phyloP scores from a whole-genome alignment of 2,888 invertebrate genomes.

The Lymantria dispar region DNA sequence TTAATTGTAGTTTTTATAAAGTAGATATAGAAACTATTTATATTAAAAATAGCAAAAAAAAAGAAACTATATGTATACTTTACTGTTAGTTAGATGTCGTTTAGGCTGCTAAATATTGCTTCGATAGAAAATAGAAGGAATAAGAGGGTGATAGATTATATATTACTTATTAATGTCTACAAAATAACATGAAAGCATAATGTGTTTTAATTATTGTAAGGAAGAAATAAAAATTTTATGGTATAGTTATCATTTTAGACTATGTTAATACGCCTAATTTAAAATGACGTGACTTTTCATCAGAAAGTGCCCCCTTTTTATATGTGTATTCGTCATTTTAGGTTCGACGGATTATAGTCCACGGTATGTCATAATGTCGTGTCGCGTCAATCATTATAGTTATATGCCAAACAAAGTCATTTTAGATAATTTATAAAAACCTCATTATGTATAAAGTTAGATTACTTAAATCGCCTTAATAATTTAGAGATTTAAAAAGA shows the following conservation, averaged over 20 bases:
- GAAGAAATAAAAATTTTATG: slow-evolving; percentile 31
- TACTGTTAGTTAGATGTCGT: slow-evolving; percentile 31
- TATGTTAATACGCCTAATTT: slow-evolving; percentile 1
- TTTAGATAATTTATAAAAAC: slow-evolving; percentile 54
- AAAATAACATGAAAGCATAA: slow-evolving; percentile 70
- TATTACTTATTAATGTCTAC: slow-evolving; percentile 27
- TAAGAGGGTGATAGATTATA: slow-evolving; percentile 56
- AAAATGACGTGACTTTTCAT: slow-evolving; percentile 3
- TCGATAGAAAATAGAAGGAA: slow-evolving; percentile 53
- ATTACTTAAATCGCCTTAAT: slow-evolving; percentile 70
- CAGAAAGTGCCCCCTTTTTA: not conserved
- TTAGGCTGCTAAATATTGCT: slow-evolving; percentile 70
- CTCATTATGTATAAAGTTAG: slow-evolving; percentile 71
- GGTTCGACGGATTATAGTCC: slow-evolving; percentile 1
- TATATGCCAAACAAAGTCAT: slow-evolving; percentile 55
- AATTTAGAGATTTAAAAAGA: slow-evolving; percentile 53
- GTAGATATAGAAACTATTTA: slow-evolving; percentile 73
- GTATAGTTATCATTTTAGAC: slow-evolving; percentile 10
- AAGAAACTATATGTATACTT: slow-evolving; percentile 51
- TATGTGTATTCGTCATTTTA: slow-evolving; percentile 1
- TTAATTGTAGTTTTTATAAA: slow-evolving; percentile 75
- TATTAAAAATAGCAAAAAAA: slow-evolving; percentile 56
- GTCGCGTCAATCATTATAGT: not conserved
- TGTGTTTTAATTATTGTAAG: slow-evolving; percentile 49
- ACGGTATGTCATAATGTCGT: slow-evolving; percentile 1